A percentile compares a stretch with the other conserved stretches of the same genome.
Evolutionary conservation across 2,113 vertebrate genomes (phyloP).

Genomic region (Siphamia tubifer): DNA sequence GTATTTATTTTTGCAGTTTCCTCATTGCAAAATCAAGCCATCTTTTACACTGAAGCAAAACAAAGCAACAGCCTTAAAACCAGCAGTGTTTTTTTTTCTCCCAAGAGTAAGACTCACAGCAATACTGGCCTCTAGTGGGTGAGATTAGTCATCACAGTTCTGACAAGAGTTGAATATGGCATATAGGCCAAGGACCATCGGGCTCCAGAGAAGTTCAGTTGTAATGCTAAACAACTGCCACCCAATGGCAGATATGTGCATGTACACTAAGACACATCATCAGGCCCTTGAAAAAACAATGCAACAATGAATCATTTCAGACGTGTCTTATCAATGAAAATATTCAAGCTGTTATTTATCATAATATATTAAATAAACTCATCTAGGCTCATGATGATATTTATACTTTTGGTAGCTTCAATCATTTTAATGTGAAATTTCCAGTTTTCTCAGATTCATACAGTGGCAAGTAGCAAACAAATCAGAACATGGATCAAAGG

Average conservation of each 20-base stretch:
- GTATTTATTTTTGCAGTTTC: neutral
- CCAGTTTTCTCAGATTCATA: neutral
- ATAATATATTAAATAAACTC: slow-evolving; percentile 5
- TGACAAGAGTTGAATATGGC: neutral
- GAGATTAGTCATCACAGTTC: slow-evolving; percentile 29
- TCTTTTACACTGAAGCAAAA: neutral
- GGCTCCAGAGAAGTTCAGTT: slow-evolving; percentile 4
- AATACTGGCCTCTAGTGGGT: slow-evolving; percentile 56
- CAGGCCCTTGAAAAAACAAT: slow-evolving; percentile 15
- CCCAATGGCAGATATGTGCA: neutral
- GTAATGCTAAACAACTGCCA: slow-evolving; percentile 37
- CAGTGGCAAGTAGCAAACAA: neutral
- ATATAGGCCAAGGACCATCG: neutral
- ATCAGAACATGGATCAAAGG: slow-evolving; percentile 13
- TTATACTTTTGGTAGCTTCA: slow-evolving; percentile 34
- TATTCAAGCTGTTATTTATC: neutral
- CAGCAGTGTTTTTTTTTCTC: slow-evolving; percentile 1
- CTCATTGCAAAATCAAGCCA: too few species aligned
- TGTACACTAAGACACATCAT: neutral
- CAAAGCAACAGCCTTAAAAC: neutral
- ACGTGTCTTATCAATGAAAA: neutral
- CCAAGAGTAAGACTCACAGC: neutral
- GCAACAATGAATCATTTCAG: slow-evolving; percentile 11
- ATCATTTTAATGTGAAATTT: slow-evolving; percentile 8
- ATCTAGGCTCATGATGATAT: slow-evolving; percentile 34